These are phyloP conservation scores for Stegodyphus dumicola DNA, from an alignment of 1,140 invertebrate species.

Conservation along the genomic window DNA sequence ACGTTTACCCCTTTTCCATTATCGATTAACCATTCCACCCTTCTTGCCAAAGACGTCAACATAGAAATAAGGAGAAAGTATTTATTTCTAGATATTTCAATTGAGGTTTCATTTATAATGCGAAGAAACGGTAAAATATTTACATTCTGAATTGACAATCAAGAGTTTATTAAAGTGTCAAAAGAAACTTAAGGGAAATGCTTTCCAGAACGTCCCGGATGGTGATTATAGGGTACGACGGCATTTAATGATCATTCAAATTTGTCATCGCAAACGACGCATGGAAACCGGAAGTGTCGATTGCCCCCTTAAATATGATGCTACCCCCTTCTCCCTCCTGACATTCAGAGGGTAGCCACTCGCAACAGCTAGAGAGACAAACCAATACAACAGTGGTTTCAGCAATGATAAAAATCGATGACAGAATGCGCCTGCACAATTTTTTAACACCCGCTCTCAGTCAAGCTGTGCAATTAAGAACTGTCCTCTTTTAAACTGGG, in stretches of 20 bases:
- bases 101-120: conserved; percentile 26
- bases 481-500: neutral
- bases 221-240: neutral
- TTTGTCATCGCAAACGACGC: conserved; percentile 17
- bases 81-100: neutral
- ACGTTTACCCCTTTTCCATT: neutral
- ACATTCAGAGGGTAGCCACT: neutral
- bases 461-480: conserved; percentile 16
- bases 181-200: neutral
- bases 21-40: neutral
- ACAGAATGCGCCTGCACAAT: neutral
- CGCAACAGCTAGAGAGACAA: conserved; percentile 17
- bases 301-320: conserved; percentile 9
- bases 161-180: neutral
- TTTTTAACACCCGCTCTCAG: neutral
- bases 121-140: conserved; percentile 13
- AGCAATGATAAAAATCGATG: conserved; percentile 14
- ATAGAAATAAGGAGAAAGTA: neutral
- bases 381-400: conserved; percentile 11
- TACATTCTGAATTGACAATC: neutral
- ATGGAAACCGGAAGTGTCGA: conserved; percentile 18
- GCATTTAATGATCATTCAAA: conserved; percentile 12
- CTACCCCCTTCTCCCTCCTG: neutral
- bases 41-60: neutral
- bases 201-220: neutral